These are phyloP conservation scores for Myathropa florea DNA, from an alignment of 2,888 invertebrate genomes.

Conservation along the genomic window DNA sequence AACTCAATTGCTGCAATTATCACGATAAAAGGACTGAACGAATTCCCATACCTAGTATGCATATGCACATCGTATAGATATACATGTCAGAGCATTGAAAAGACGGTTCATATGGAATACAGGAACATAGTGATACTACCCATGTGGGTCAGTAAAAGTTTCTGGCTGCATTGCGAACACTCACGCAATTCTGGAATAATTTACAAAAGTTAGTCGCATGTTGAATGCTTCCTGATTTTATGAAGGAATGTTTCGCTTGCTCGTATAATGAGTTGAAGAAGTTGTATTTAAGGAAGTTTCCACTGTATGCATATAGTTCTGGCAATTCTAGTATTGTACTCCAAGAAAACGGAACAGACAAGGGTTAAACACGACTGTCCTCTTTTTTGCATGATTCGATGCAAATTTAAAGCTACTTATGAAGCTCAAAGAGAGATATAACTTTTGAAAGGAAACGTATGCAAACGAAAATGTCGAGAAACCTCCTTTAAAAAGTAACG, in stretches of 20 bases:
- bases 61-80: too few relatives aligned
- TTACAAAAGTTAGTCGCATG: slow-evolving; percentile 1
- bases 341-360: neutral
- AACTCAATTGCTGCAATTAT: slow-evolving; percentile 21
- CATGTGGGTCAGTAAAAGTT: neutral
- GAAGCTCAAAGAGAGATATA: too few relatives aligned
- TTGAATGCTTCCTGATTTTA: neutral
- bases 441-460: too few relatives aligned
- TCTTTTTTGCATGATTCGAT: too few relatives aligned
- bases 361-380: neutral
- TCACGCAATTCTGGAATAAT: slow-evolving; percentile 66
- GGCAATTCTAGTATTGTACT: neutral
- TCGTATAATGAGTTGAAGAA: neutral
- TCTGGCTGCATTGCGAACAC: slow-evolving; percentile 14
- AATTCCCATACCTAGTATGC: neutral
- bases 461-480: too few relatives aligned
- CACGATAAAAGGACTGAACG: neutral
- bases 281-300: neutral
- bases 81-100: neutral
- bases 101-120: neutral
- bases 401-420: too few relatives aligned
- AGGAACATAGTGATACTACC: neutral
- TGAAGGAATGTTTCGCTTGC: slow-evolving; percentile 1
- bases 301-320: slow-evolving; percentile 13
- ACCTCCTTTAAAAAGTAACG: too few relatives aligned